A percentile compares a stretch with the other conserved stretches of the same genome.
phyloP scores from a whole-genome alignment of 1,140 invertebrate species.

The Drosophila hydei region DNA sequence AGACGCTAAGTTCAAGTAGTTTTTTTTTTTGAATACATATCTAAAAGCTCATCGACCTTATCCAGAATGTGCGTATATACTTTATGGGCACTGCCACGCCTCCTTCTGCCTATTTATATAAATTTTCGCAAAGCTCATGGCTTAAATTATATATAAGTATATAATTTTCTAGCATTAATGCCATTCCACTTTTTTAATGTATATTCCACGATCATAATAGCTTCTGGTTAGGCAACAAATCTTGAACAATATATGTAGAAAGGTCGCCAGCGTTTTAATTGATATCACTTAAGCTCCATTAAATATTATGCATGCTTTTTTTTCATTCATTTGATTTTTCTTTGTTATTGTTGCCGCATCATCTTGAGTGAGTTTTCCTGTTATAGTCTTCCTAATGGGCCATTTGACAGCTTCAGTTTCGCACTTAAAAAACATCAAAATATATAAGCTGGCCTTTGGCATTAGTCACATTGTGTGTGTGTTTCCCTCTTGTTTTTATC shows the following conservation, averaged over 20 bases:
- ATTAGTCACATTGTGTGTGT: conserved; percentile 34
- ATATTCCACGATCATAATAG: neutral
- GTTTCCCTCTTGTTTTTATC: conserved; percentile 6
- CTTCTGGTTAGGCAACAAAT: conserved; percentile 35
- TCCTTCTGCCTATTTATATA: neutral
- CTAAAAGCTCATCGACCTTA: too few relatives aligned
- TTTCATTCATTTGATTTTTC: conserved; percentile 44
- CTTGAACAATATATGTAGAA: conserved; percentile 20
- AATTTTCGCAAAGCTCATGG: neutral
- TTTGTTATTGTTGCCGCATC: conserved; percentile 27
- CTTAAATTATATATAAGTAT: neutral
- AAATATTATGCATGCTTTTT: conserved; percentile 62
- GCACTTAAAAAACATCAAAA: conserved; percentile 8
- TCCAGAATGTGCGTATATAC: too few relatives aligned
- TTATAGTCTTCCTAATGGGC: conserved; percentile 4
- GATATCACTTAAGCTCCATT: conserved; percentile 68
- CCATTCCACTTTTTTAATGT: neutral
- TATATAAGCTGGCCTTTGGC: conserved; percentile 11
- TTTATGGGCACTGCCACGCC: neutral
- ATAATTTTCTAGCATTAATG: neutral
- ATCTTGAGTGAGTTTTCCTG: conserved; percentile 44
- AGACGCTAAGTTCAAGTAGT: too few relatives aligned
- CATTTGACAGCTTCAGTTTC: conserved; percentile 14
- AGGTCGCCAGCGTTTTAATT: conserved; percentile 66
- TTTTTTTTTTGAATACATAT: too few relatives aligned